These are phyloP conservation scores for Agrilus planipennis DNA, from an alignment of 1,140 invertebrate genomes.

Conservation along the genomic window DNA sequence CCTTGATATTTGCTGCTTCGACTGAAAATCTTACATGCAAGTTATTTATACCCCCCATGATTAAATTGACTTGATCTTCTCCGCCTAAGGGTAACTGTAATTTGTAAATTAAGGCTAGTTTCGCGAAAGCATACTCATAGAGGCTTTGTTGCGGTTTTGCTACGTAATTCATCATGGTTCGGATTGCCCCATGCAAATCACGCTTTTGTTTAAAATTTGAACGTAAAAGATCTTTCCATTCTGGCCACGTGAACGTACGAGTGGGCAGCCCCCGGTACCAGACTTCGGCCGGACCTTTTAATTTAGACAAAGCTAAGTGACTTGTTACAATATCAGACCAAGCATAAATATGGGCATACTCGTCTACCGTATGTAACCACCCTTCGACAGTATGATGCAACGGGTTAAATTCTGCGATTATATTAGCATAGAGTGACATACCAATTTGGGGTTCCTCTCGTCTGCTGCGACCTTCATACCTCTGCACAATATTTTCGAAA, in stretches of 20 bases:
- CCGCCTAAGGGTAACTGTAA: conserved; percentile 7
- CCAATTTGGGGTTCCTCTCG: background rate
- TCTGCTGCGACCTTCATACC: background rate
- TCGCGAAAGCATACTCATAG: conserved; percentile 8
- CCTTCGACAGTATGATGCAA: conserved; percentile 8
- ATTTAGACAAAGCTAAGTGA: conserved; percentile 13
- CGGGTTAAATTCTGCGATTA: conserved; percentile 13
- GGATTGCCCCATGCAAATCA: conserved; percentile 7
- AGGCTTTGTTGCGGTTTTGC: conserved; percentile 1
- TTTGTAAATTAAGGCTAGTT: conserved; percentile 9
- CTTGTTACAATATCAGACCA: conserved; percentile 8
- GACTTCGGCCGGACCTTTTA: conserved; percentile 10
- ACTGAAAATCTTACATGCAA: conserved; percentile 15
- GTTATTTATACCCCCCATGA: conserved; percentile 12
- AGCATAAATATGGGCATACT: conserved; percentile 10
- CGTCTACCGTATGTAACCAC: conserved; percentile 10
- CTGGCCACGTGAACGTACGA: conserved; percentile 8
- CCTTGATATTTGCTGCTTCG: conserved; percentile 8
- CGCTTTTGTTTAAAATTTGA: conserved; percentile 8
- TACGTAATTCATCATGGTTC: conserved; percentile 5
- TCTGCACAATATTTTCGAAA: too few species aligned
- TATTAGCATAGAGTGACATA: conserved; percentile 2
- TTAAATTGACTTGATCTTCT: conserved; percentile 13
- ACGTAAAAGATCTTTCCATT: conserved; percentile 9
- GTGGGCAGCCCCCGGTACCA: conserved; percentile 12